A percentile compares a stretch with the other conserved stretches of the same genome.
These are phyloP conservation scores for Stenurella melanura DNA, from an alignment of 2,888 invertebrate species.

Conservation along the genomic window DNA sequence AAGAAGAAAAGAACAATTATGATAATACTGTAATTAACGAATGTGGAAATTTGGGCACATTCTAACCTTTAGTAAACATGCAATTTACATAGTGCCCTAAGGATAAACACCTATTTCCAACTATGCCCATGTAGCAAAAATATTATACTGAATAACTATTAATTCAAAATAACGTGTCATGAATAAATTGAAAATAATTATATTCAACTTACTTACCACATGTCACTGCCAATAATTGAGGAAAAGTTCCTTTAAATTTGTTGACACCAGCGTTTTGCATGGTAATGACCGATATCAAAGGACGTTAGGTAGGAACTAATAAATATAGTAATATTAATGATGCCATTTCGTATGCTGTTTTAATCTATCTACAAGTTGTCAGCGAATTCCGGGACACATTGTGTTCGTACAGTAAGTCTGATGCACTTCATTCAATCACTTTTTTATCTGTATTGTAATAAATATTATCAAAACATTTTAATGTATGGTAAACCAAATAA, in stretches of 20 bases:
- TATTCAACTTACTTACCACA: conserved; percentile 60
- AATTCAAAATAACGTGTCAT: too few species aligned
- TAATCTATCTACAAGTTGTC: not conserved
- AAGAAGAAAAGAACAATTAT: too few species aligned
- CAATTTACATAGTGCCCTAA: too few species aligned
- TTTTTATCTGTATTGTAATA: not conserved
- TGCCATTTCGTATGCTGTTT: not conserved
- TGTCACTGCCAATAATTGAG: conserved; percentile 66
- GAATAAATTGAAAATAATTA: too few species aligned
- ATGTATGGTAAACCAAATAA: not conserved
- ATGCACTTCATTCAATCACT: not conserved
- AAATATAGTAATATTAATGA: not conserved
- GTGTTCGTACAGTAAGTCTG: not conserved
- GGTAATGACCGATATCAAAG: conserved; percentile 36
- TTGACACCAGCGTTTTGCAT: not conserved
- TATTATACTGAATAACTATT: too few species aligned
- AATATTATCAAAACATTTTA: not conserved
- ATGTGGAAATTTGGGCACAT: too few species aligned
- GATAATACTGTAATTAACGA: too few species aligned
- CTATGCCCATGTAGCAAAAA: too few species aligned
- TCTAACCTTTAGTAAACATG: too few species aligned
- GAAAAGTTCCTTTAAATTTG: conserved; percentile 62
- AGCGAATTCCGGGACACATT: not conserved
- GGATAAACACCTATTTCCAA: too few species aligned
- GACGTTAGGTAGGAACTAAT: conserved; percentile 28